Base-by-base conservation (phyloP, 2,888 invertebrate species). In the Pyrocoelia pectoralis region DNA sequence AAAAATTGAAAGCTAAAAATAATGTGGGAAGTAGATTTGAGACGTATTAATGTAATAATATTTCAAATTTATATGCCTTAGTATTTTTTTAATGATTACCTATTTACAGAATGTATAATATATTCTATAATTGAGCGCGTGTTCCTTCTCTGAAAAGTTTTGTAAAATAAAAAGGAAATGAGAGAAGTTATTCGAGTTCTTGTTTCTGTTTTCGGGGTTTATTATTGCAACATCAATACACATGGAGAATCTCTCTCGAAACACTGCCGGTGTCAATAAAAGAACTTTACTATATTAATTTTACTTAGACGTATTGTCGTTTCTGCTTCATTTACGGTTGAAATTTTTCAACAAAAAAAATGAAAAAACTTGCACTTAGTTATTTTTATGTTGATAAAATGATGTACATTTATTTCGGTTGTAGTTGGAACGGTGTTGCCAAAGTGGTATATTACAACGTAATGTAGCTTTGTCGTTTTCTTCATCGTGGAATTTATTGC, bases 321-420 rank as follows among this genome's bases (percentile, higher is more conserved):
- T 10, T 46, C 18, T 17, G 15, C 2, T 46, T 46, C 46, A 17
- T 46, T 46, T 18, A n/a, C 15, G 15, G 14, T 46, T 17, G 10
- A 17, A 17, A 17, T 46, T 46, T 18, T 46, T 46, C 15, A 2
- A 17, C 10, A 17, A 17, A 18, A 10, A 46, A 41, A 41, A 41
- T 12, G 13, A 12, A 14, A 14, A 14, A 12, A 8, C 24, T 24
- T 33, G 33, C 33, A 33, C 17, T 46, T 43, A 43, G 13, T 15
- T 46, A 46, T 18, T 46, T 46, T 46, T 46, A 46, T 46, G 46
- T 46, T 46, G 18, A 18, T 46, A 46, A 46, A 46, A 46, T 46
- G 46, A 15, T 46, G 17, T 18, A 18, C 46, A 18, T 46, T 46
- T 46, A 18, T 46, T 10, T 15, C 46, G 10, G 46, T 17, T 17